phyloP scores from a whole-genome alignment of 2,113 vertebrate species.

The Siniperca chuatsi region DNA sequence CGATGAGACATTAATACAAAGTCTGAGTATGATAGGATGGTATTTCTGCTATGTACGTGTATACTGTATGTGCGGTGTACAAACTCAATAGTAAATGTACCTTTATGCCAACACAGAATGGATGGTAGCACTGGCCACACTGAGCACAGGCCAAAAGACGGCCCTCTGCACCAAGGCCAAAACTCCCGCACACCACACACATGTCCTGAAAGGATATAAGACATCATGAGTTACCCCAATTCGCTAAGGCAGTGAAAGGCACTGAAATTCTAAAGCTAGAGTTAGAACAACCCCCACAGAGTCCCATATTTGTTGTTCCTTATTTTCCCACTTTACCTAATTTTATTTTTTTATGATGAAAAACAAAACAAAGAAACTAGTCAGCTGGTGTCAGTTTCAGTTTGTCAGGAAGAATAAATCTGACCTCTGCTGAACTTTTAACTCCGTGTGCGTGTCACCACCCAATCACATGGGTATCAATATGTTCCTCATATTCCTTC shows the following conservation, averaged over 20 bases:
- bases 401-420: background rate
- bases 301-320: background rate
- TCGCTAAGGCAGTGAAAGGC: background rate
- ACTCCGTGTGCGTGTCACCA: background rate
- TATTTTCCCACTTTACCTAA: background rate
- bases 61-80: background rate
- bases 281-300: background rate
- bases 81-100: constrained; percentile 76
- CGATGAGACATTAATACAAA: background rate
- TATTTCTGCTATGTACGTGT: background rate
- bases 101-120: constrained; percentile 98
- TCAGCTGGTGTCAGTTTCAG: background rate
- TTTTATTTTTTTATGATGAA: background rate
- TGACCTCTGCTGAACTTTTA: background rate
- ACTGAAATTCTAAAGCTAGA: background rate
- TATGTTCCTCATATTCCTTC: constrained; percentile 12
- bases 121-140: constrained; percentile 98
- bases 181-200: constrained; percentile 98
- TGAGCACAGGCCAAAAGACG: constrained; percentile 95
- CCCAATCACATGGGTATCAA: background rate
- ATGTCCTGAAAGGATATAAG: constrained; percentile 89
- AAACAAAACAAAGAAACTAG: background rate
- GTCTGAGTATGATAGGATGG: background rate
- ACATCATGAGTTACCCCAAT: constrained; percentile 7
- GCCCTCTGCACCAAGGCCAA: constrained; percentile 95